Percentiles rank a stretch among this genome's conserved stretches.
These are phyloP conservation scores for Sciurus niger DNA, from an alignment of 2,113 vertebrate genomes.

Conservation along the genomic window DNA sequence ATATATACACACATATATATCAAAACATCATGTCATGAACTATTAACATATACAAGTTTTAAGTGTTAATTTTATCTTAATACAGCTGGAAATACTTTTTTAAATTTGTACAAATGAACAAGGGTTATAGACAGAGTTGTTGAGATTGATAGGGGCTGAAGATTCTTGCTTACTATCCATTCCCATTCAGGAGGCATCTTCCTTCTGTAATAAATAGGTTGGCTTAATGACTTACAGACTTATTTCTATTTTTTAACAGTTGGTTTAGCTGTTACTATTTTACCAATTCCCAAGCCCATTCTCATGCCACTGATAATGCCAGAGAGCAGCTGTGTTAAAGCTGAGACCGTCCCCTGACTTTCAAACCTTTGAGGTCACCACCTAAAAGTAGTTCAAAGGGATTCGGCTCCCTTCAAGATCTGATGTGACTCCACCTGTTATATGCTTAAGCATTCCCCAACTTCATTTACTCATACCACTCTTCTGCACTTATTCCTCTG, in stretches of 20 bases:
- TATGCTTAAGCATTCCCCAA: not conserved
- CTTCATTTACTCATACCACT: not conserved
- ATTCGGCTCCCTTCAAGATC: constrained; percentile 4
- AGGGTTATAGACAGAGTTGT: not conserved
- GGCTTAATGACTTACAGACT: constrained; percentile 34
- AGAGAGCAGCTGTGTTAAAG: constrained; percentile 68
- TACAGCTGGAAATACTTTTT: not conserved
- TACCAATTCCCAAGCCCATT: constrained; percentile 58
- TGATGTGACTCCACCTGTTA: constrained; percentile 65
- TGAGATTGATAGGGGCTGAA: not conserved
- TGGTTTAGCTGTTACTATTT: constrained; percentile 76
- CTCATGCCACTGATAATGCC: constrained; percentile 59
- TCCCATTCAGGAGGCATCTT: not conserved
- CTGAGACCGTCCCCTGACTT: not conserved
- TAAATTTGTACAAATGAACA: not conserved
- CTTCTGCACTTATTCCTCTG: constrained; percentile 9
- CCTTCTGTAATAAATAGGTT: not conserved
- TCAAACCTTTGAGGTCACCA: constrained; percentile 68
- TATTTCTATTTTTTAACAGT: constrained; percentile 69
- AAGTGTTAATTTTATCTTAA: not conserved
- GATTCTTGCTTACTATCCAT: not conserved
- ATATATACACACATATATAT: not conserved
- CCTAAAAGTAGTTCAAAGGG: constrained; percentile 74
- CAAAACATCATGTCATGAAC: not conserved
- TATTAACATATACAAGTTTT: not conserved